Evolutionary conservation across 1,140 invertebrate species (phyloP), one percentile per base, ranked within the genome.

Genomic region (Scaptodrosophila lebanonensis): DNA sequence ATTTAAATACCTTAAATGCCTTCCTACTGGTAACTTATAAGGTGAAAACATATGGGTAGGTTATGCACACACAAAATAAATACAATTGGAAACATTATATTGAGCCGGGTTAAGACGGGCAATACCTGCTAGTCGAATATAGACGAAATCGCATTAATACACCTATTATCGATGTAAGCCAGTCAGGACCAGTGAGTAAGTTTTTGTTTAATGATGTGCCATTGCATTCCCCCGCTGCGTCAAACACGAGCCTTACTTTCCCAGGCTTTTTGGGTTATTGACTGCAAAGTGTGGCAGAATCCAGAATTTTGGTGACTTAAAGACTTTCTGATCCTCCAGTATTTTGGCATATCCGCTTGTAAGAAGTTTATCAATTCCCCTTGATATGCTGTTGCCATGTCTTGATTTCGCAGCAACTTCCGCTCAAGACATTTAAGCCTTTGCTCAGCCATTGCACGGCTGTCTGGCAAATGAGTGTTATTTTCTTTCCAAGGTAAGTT

Each of bases 241-340:
- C 77, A 33, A 76, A 83, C 3, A 82, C 77, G 3, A 85, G 18
- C 1, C 83, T 32, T 0, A 85, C 6, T 38, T 85, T 84, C 2
- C 27, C 56, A 0, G 68, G 68, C 25, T 75, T 75, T 71, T 67
- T 1, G 38, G 16, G 36, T 70, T 63, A 5, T 13, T 43, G 0
- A 76, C 71, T 0, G 52, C 67, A 27, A 83, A 85, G 27, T 83
- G 75, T 12, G 77, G 73, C 25, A 85, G 51, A 38, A 79, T 79
- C 73, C 77, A 85, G 1, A 45, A 42, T 17, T 44, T 15, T 18
- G 17, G 8, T n/a, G n/a, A 36, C 33, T 36, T 5, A 3, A 36
- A 7, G 5, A 22, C 17, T 42, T 42, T 3, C 17, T 5, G 5
- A 18, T 16, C 2, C 17, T 7, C 4, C 6, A 42, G 2, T 22